phyloP scores from a whole-genome alignment of 2,113 vertebrate genomes.

The Myotis brandtii region DNA sequence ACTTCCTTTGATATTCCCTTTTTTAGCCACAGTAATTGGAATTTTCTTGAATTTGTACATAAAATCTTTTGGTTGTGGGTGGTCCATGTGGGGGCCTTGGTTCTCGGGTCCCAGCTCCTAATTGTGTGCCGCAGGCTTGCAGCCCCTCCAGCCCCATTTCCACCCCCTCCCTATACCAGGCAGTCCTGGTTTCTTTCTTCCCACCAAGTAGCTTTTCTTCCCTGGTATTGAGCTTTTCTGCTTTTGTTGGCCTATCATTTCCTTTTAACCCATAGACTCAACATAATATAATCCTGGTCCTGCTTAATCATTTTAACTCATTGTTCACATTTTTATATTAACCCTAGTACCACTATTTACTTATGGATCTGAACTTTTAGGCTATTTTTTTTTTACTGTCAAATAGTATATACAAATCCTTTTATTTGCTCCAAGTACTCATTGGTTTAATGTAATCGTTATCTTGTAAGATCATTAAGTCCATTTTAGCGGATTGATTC shows the following conservation, averaged over 20 bases:
- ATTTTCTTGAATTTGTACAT: conserved; percentile 67
- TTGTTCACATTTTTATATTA: background rate
- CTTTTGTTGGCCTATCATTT: background rate
- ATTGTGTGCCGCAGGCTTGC: background rate
- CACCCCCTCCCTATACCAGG: background rate
- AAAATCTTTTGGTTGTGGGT: conserved; percentile 30
- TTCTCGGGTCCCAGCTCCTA: background rate
- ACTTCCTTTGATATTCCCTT: conserved; percentile 78
- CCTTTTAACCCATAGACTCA: background rate
- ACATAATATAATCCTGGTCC: background rate
- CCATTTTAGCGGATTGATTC: conserved; percentile 51
- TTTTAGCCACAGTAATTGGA: conserved; percentile 63
- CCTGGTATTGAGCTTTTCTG: background rate
- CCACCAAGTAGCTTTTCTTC: background rate
- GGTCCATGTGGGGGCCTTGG: background rate
- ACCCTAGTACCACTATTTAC: background rate
- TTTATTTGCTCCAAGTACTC: background rate
- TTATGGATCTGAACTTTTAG: background rate
- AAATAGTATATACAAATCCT: background rate
- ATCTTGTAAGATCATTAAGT: conserved; percentile 54
- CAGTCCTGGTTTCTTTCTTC: background rate
- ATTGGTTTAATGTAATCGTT: conserved; percentile 41
- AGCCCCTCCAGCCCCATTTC: background rate
- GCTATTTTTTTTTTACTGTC: background rate
- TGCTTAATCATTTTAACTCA: background rate